Evolutionary conservation across 2,113 vertebrate genomes (phyloP).

Genomic region (Noctilio leporinus): DNA sequence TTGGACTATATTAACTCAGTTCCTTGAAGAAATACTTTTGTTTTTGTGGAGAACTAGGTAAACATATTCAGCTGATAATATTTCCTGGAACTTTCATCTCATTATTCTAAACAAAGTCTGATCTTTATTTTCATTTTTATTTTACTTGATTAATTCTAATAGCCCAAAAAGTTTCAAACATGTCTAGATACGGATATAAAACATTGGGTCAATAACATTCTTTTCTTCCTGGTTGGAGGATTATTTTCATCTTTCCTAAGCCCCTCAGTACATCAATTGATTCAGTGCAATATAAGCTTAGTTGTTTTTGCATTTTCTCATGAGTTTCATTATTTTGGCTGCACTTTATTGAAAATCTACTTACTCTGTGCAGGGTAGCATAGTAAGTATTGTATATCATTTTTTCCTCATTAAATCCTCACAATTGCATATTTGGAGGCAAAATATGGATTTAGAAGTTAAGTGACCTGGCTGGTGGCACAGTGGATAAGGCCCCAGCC

Average conservation of each 20-base stretch:
- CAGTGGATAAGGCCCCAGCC: no score
- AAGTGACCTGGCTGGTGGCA: no score
- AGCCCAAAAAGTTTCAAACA: background rate
- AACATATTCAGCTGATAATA: slow-evolving; percentile 2
- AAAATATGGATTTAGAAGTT: background rate
- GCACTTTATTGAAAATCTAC: background rate
- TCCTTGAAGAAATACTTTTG: slow-evolving; percentile 25
- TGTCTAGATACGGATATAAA: background rate
- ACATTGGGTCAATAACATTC: background rate
- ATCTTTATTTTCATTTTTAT: background rate
- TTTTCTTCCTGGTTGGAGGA: background rate
- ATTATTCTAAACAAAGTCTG: slow-evolving; percentile 11
- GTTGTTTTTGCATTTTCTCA: background rate
- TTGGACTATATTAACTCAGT: background rate
- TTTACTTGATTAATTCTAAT: slow-evolving; percentile 19
- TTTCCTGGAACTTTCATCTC: background rate
- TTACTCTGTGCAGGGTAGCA: background rate
- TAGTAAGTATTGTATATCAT: background rate
- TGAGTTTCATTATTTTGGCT: background rate
- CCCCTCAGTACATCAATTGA: background rate
- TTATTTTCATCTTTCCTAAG: background rate
- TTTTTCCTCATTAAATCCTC: background rate
- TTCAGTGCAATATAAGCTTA: background rate
- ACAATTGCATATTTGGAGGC: background rate
- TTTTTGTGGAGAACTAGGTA: background rate